These are phyloP conservation scores for Gasterosteus aculeatus DNA, from an alignment of 2,113 vertebrate species.

Conservation along the genomic window DNA sequence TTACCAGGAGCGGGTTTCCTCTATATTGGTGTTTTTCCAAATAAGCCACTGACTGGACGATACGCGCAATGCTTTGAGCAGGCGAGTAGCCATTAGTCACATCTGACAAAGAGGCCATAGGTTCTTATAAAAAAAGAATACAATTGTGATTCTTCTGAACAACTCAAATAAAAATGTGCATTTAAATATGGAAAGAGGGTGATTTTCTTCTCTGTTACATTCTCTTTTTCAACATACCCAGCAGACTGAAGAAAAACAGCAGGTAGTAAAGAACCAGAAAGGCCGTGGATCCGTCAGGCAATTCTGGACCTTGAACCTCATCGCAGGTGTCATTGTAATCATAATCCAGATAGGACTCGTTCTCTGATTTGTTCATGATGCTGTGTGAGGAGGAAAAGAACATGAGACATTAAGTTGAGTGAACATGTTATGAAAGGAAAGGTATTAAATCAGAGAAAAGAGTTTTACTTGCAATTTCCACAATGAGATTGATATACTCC, in stretches of 20 bases:
- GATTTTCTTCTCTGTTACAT: neutral
- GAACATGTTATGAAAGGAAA: neutral
- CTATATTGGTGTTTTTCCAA: no score
- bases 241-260: slow-evolving; percentile 79
- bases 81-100: no score
- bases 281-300: neutral
- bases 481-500: slow-evolving; percentile 1
- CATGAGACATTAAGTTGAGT: neutral
- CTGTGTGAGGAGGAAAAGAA: slow-evolving; percentile 31
- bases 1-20: neutral
- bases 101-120: no score
- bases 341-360: neutral
- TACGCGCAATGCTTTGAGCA: no score
- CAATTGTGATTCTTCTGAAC: neutral
- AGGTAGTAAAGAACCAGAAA: slow-evolving; percentile 75
- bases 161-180: neutral
- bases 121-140: no score
- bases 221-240: slow-evolving; percentile 50
- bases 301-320: neutral
- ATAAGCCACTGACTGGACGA: no score
- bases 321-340: slow-evolving; percentile 13
- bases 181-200: neutral
- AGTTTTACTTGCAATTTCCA: slow-evolving; percentile 22
- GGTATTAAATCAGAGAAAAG: neutral
- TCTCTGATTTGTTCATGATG: slow-evolving; percentile 45